phyloP scores from a whole-genome alignment of 2,113 vertebrate species.

The Lates calcarifer region DNA sequence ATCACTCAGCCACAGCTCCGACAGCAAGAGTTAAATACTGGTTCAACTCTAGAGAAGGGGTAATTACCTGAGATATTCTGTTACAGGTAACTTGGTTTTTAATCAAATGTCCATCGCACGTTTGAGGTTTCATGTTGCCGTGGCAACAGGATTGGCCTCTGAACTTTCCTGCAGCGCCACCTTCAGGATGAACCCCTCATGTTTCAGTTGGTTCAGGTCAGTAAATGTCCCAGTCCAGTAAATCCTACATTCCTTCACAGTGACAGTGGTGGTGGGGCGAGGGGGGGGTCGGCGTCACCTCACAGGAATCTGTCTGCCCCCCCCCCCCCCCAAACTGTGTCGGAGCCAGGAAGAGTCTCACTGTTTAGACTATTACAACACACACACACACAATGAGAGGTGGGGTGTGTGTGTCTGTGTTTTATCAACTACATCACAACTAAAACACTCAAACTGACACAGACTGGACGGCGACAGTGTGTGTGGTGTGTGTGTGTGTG shows the following conservation, averaged over 20 bases:
- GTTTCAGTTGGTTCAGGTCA: background rate
- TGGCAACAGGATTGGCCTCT: too few species aligned
- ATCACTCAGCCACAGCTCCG: too few species aligned
- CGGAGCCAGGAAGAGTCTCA: conserved; percentile 22
- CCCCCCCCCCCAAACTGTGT: background rate
- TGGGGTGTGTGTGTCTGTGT: background rate
- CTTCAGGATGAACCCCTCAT: background rate
- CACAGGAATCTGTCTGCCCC: conserved; percentile 11
- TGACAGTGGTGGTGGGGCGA: too few species aligned
- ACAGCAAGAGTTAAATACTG: too few species aligned
- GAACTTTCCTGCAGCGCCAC: too few species aligned
- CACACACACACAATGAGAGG: conserved; percentile 7
- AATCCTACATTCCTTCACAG: background rate
- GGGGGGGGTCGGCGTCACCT: background rate
- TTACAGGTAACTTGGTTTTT: too few species aligned
- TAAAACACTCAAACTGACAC: conserved; percentile 8
- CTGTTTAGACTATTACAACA: conserved; percentile 44
- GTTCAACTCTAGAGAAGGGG: too few species aligned
- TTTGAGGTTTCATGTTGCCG: background rate
- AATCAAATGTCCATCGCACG: too few species aligned
- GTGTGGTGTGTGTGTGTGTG: background rate
- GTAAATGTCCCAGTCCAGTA: background rate
- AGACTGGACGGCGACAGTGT: conserved; percentile 46
- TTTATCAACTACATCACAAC: conserved; percentile 54
- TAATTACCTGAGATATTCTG: too few species aligned